Conservation (phyloP, 2,888 invertebrate genomes). For the Platycnemis pennipes region DNA sequence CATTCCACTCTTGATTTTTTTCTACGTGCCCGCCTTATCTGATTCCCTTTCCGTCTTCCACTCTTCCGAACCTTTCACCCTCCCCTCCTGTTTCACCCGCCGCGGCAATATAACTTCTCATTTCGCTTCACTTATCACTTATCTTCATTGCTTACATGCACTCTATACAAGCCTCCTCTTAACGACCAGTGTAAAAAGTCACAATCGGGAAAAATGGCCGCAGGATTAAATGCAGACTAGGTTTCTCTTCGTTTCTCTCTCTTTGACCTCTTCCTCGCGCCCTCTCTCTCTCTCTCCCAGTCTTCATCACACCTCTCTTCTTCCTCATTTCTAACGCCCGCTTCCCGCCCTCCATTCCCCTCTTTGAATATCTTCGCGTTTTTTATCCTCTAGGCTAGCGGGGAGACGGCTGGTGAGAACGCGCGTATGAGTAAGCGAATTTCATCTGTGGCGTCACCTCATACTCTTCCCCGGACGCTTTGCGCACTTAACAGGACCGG, state of each 20-base stretch:
- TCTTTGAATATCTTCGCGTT: neutral
- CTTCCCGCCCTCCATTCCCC: neutral
- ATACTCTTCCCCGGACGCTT: neutral
- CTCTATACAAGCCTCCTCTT: slow-evolving; percentile 38
- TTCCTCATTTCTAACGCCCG: too few species aligned
- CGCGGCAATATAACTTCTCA: slow-evolving; percentile 52
- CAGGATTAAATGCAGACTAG: neutral
- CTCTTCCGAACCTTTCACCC: neutral
- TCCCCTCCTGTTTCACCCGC: neutral
- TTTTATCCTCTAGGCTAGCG: neutral
- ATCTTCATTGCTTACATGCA: slow-evolving; percentile 53
- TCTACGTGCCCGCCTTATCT: neutral
- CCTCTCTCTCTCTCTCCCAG: neutral
- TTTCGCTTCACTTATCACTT: slow-evolving; percentile 38
- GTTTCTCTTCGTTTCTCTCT: neutral
- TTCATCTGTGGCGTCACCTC: neutral
- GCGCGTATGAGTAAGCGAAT: slow-evolving; percentile 52
- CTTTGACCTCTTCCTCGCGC: neutral
- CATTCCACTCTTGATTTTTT: neutral
- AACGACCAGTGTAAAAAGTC: slow-evolving; percentile 22
- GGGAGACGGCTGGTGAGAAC: neutral
- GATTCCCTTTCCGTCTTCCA: neutral
- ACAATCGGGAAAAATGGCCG: slow-evolving; percentile 33
- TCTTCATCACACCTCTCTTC: neutral
- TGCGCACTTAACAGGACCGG: slow-evolving; percentile 4